Conservation (phyloP, 2,797 vertebrate genomes). For the Sebastolobus alascanus region DNA sequence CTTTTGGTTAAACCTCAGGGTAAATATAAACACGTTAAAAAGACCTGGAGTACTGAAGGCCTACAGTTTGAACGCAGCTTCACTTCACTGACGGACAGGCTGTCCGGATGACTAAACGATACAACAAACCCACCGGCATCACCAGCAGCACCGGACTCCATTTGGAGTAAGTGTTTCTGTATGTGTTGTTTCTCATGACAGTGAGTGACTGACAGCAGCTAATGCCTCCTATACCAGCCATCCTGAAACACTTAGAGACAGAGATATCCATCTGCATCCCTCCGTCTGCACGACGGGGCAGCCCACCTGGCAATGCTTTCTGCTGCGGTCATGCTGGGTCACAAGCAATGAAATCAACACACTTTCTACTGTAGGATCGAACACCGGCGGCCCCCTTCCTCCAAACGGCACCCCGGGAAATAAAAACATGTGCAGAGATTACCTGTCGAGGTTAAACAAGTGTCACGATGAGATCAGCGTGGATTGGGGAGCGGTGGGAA, state of each 20-base stretch:
- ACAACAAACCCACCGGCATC: constrained; percentile 11
- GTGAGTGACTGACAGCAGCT: constrained; percentile 43
- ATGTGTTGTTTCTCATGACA: constrained; percentile 2
- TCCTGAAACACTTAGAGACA: constrained; percentile 53
- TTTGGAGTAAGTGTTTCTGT: constrained; percentile 36
- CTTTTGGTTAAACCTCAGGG: neutral
- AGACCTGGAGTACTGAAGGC: neutral
- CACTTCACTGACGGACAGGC: constrained; percentile 6
- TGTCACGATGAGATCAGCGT: constrained; percentile 9
- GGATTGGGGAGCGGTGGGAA: neutral
- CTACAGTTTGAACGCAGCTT: neutral
- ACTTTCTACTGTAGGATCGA: constrained; percentile 30
- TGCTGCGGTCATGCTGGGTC: constrained; percentile 30
- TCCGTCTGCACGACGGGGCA: constrained; percentile 17
- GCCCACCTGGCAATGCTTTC: constrained; percentile 65
- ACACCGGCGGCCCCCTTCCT: constrained; percentile 13
- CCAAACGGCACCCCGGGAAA: constrained; percentile 32
- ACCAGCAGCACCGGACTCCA: constrained; percentile 1
- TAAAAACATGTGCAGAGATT: constrained; percentile 50
- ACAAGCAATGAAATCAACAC: constrained; percentile 49
- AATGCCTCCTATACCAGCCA: constrained; percentile 19
- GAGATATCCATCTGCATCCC: constrained; percentile 58
- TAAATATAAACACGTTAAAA: neutral
- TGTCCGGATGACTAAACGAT: neutral
- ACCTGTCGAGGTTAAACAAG: constrained; percentile 33